Evolutionary conservation across 2,113 vertebrate species (phyloP), one percentile per base, ranked within the genome.

Genomic region (Melanotaenia duboulayi): DNA sequence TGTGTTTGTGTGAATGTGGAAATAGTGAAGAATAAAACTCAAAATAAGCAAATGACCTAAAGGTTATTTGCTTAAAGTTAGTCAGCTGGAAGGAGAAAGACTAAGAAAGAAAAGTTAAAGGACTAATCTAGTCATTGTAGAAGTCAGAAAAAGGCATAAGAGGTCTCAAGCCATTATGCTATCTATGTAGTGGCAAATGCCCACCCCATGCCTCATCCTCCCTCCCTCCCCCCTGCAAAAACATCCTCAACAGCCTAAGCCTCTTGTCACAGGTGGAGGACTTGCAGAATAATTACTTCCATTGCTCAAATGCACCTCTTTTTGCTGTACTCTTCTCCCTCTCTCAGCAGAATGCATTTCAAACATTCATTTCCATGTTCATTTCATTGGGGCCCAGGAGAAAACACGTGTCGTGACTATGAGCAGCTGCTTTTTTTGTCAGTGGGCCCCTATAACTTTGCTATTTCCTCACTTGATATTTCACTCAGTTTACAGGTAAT

Each of bases 251-350:
- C 67, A 37, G 51, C 79, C 82, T 84, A 82, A 89, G 82, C 84
- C 85, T 83, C 90, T 91, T 89, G 89, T 92, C 91, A 93, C 89
- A 94, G 91, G 90, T 93, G 91, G 90, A 90, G 84, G 86, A 91
- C 87, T 85, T 62, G 68, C 23, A 37, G 82, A 90, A 91, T 93
- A 93, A 94, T 93, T 92, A 93, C 90, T 76, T 90, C 81, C n/a
- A 74, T 65, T 83, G 85, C 77, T 55, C 77, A 56, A 81, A 87
- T 64, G 76, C 76, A 13, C 28, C 0, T 62, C 59, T 60, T 76
- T 64, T 51, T 66, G 74, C 25, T 19, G 1, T 11, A 5, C 67
- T 51, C 24, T 28, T 46, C 48, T 46, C 51, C 56, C 60, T 48
- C 11, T 56, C 62, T 58, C 59, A 5, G 35, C 69, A 71, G 74